Evolutionary conservation across 2,113 vertebrate species (phyloP).

Genomic region (Chiloscyllium plagiosum): DNA sequence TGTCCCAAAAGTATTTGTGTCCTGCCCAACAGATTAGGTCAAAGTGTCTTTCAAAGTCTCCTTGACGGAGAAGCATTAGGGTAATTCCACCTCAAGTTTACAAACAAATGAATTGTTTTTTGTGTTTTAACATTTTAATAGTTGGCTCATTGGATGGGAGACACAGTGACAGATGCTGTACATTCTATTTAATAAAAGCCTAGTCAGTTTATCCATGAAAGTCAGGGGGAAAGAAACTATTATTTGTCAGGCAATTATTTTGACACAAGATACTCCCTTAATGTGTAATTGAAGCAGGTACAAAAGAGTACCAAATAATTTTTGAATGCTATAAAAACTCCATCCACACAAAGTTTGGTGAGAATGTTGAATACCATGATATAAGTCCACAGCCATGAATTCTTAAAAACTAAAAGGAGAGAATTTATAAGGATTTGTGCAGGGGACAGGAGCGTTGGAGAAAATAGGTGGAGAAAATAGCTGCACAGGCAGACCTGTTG

Average conservation of each 20-base stretch:
- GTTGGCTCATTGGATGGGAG: not conserved
- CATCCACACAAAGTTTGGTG: not conserved
- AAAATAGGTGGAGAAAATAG: not conserved
- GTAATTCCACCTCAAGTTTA: not conserved
- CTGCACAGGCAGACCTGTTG: not conserved
- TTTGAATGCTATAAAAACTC: not conserved
- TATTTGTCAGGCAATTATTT: not conserved
- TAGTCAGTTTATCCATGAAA: not conserved
- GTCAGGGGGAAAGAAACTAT: not conserved
- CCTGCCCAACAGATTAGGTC: not conserved
- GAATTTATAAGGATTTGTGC: not conserved
- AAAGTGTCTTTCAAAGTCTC: not conserved
- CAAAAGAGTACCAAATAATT: not conserved
- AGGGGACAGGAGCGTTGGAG: not conserved
- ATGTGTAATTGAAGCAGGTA: not conserved
- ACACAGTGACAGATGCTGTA: not conserved
- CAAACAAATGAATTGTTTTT: not conserved
- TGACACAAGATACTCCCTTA: not conserved
- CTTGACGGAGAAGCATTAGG: not conserved
- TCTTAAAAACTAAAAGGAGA: not conserved
- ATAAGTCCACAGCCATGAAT: not conserved
- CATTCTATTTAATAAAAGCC: not conserved
- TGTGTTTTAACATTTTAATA: not conserved
- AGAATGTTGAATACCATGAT: not conserved
- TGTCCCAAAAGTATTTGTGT: not conserved